These are phyloP conservation scores for Hirtodrosophila confusa DNA, from an alignment of 2,888 invertebrate genomes.

Conservation along the genomic window DNA sequence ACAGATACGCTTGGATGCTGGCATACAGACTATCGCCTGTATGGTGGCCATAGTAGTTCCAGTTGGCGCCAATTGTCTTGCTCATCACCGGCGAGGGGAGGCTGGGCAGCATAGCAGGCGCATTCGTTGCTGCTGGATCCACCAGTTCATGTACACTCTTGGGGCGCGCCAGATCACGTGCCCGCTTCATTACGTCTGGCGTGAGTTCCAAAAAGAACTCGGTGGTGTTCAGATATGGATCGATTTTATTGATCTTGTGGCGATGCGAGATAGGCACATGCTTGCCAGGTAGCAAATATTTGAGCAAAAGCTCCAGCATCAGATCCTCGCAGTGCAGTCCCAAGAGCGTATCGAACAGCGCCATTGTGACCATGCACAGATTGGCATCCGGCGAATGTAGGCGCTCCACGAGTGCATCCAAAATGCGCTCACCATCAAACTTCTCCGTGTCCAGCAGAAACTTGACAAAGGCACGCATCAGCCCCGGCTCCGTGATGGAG, in stretches of 20 bases:
- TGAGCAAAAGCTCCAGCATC: conserved; percentile 95
- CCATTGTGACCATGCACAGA: conserved; percentile 95
- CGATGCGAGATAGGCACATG: conserved; percentile 91
- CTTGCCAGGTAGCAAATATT: conserved; percentile 91
- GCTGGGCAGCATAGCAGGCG: conserved; percentile 57
- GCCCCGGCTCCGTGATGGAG: conserved; percentile 92
- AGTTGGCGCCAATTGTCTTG: conserved; percentile 85
- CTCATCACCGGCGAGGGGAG: conserved; percentile 81
- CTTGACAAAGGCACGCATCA: conserved; percentile 92
- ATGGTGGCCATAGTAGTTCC: conserved; percentile 85
- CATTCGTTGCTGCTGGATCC: conserved; percentile 10
- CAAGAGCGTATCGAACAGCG: conserved; percentile 95
- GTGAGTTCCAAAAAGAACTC: conserved; percentile 90
- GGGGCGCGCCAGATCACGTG: conserved; percentile 80
- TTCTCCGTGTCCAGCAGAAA: conserved; percentile 92
- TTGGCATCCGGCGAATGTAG: conserved; percentile 89
- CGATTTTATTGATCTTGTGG: conserved; percentile 88
- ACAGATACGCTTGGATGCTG: conserved; percentile 93
- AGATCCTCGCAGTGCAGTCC: conserved; percentile 98
- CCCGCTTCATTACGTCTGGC: conserved; percentile 86
- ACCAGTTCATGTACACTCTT: conserved; percentile 72
- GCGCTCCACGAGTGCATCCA: conserved; percentile 92
- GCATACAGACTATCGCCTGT: conserved; percentile 89
- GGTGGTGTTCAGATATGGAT: conserved; percentile 90
- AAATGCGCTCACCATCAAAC: conserved; percentile 92